Conservation (phyloP, 2,797 vertebrate genomes). For the Melopsittacus undulatus region DNA sequence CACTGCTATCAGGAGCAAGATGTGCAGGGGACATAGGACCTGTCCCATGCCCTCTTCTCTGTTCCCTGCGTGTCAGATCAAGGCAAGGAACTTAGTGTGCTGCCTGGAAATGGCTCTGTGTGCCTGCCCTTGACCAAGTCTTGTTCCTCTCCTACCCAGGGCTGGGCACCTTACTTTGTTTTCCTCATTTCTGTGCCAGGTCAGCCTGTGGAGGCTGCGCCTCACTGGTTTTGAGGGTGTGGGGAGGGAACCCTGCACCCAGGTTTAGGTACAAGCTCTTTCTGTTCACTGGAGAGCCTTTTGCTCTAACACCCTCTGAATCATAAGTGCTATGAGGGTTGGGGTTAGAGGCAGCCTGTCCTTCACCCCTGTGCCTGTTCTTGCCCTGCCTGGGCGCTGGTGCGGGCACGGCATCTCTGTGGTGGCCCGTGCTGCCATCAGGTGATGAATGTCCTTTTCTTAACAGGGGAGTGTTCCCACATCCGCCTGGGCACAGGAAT, state of each 20-base stretch:
- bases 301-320: not conserved
- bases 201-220: not conserved
- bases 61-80: not conserved
- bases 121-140: rapidly evolving
- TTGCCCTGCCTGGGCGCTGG: not conserved
- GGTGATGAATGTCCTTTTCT: not conserved
- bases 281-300: not conserved
- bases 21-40: not conserved
- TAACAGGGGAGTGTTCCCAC: not conserved
- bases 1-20: not conserved
- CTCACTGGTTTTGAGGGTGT: not conserved
- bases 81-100: not conserved
- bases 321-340: not conserved
- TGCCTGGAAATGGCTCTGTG: not conserved
- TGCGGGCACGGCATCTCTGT: rapidly evolving
- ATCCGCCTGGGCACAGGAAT: not conserved
- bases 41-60: not conserved
- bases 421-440: rapidly evolving
- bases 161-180: not conserved
- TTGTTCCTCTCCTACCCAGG: rapidly evolving
- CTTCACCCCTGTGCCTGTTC: not conserved
- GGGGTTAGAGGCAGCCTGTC: not conserved
- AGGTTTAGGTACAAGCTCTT: not conserved
- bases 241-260: not conserved
- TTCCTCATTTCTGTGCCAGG: not conserved